These are phyloP conservation scores for Brassicogethes aeneus DNA, from an alignment of 2,888 invertebrate genomes.

Conservation along the genomic window DNA sequence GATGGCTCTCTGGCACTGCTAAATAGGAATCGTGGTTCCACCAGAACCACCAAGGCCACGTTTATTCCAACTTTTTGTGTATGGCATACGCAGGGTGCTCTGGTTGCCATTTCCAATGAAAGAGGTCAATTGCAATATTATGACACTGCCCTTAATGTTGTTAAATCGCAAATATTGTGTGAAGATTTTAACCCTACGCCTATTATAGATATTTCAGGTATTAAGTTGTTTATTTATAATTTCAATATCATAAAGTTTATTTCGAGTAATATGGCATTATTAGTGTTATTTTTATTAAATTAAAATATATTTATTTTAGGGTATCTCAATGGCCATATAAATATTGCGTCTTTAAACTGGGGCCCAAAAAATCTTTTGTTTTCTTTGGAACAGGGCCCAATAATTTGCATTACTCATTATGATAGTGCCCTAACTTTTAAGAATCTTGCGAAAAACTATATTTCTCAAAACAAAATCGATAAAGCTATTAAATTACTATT, in stretches of 20 bases:
- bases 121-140: conserved; percentile 67
- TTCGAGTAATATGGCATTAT: too few species aligned
- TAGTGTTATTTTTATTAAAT: background rate
- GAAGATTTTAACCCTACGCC: conserved; percentile 55
- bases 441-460: conserved; percentile 44
- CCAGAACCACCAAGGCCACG: conserved; percentile 65
- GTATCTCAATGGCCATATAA: conserved; percentile 44
- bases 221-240: conserved; percentile 32
- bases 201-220: conserved; percentile 52
- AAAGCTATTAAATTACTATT: conserved; percentile 58
- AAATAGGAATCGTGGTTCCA: conserved; percentile 65
- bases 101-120: conserved; percentile 60
- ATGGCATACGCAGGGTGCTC: conserved; percentile 64
- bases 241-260: background rate
- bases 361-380: conserved; percentile 42
- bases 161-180: conserved; percentile 56
- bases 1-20: conserved; percentile 77
- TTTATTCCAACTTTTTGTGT: conserved; percentile 67
- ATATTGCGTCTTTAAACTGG: conserved; percentile 33
- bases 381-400: conserved; percentile 55
- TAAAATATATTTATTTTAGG: conserved; percentile 3
- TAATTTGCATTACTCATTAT: conserved; percentile 33
- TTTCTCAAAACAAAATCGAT: conserved; percentile 54
- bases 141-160: conserved; percentile 59
- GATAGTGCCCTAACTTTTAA: conserved; percentile 28